These are phyloP conservation scores for Scyliorhinus canicula DNA, from an alignment of 2,797 vertebrate species.

Conservation along the genomic window DNA sequence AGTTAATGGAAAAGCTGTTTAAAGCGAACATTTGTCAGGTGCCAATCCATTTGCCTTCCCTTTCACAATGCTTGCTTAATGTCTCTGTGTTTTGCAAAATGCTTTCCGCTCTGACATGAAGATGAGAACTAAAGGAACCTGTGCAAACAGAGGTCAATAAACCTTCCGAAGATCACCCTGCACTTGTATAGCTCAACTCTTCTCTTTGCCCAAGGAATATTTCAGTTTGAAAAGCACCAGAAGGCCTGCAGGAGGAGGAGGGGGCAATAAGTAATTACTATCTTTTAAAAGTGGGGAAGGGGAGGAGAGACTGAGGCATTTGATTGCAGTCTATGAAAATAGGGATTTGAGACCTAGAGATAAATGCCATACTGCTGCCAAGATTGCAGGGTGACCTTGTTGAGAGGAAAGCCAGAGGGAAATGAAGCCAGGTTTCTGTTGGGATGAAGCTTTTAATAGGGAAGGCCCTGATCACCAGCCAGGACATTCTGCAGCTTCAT, in stretches of 20 bases:
- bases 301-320: neutral
- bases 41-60: neutral
- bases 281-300: neutral
- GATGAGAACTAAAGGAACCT: neutral
- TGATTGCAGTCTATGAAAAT: neutral
- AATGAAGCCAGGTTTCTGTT: neutral
- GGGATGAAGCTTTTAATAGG: neutral
- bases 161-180: neutral
- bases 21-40: conserved; percentile 5
- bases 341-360: neutral
- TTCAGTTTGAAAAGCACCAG: neutral
- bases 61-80: neutral
- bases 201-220: neutral
- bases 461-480: neutral
- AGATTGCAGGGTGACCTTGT: neutral
- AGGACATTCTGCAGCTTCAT: no score
- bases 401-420: neutral
- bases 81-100: neutral
- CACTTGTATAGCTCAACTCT: neutral
- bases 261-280: neutral
- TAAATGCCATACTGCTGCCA: neutral
- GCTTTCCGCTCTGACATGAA: neutral
- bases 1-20: conserved; percentile 15
- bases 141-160: neutral
- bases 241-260: neutral